Percentiles rank a stretch among this genome's conserved stretches.
phyloP scores from a whole-genome alignment of 1,140 invertebrate species.

The Metopolophium dirhodum region DNA sequence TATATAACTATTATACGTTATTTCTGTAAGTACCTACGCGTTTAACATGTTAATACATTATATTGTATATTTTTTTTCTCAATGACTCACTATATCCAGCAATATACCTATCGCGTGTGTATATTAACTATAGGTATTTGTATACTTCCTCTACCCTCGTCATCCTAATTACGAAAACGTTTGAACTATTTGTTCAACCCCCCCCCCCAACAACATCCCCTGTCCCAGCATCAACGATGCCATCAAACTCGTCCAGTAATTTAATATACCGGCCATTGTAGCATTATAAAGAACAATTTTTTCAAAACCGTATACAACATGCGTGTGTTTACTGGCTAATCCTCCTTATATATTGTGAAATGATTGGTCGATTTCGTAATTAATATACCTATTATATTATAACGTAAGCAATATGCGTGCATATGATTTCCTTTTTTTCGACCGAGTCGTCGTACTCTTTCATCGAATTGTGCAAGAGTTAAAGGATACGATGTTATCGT shows the following conservation, averaged over 20 bases:
- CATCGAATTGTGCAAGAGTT: neutral
- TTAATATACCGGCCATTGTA: no score
- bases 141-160: neutral
- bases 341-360: neutral
- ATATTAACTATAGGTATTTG: constrained; percentile 11
- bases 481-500: neutral
- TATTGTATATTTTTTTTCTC: neutral
- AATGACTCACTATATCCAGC: neutral
- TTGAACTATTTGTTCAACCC: no score
- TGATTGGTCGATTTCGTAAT: neutral
- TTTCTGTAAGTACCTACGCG: neutral
- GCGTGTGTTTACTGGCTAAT: neutral
- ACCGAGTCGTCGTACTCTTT: neutral
- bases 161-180: neutral
- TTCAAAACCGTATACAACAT: neutral
- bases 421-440: neutral
- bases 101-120: neutral
- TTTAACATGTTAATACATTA: neutral
- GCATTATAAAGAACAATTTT: neutral
- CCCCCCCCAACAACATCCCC: no score
- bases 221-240: no score
- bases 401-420: neutral
- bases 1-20: neutral
- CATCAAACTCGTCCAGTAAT: no score
- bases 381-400: neutral